A percentile compares a stretch with the other conserved stretches of the same genome.
Conservation (phyloP, 2,797 vertebrate species). For the Cichlasoma orientale region DNA sequence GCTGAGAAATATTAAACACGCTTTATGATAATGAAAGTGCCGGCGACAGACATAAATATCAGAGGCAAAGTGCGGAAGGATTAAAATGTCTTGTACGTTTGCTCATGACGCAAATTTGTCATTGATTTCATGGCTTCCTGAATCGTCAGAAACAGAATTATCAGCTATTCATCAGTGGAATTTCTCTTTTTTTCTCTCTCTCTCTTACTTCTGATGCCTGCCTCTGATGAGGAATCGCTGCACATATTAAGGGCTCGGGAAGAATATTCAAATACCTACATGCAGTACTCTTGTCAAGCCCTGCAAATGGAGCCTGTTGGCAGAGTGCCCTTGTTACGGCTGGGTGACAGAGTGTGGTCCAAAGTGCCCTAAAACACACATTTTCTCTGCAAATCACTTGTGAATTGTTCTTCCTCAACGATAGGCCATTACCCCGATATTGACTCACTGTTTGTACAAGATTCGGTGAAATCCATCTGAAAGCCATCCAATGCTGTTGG, state of each 20-base stretch:
- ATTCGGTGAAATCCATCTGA: slow-evolving; percentile 71
- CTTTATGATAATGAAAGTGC: slow-evolving; percentile 79
- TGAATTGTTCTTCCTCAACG: slow-evolving; percentile 65
- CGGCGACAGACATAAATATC: slow-evolving; percentile 71
- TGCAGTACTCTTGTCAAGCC: slow-evolving; percentile 35
- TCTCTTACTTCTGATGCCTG: not conserved
- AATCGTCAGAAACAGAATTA: slow-evolving; percentile 60
- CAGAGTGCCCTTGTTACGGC: slow-evolving; percentile 52
- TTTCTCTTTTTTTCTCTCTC: slow-evolving; percentile 4
- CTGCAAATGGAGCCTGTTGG: slow-evolving; percentile 59
- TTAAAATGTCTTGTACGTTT: slow-evolving; percentile 75
- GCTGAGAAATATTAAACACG: slow-evolving; percentile 78
- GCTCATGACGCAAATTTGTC: slow-evolving; percentile 69
- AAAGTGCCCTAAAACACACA: slow-evolving; percentile 69
- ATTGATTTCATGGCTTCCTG: slow-evolving; percentile 68
- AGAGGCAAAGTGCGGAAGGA: slow-evolving; percentile 63
- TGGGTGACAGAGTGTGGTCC: slow-evolving; percentile 55
- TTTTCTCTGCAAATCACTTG: slow-evolving; percentile 67
- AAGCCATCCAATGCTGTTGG: slow-evolving; percentile 66
- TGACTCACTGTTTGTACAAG: slow-evolving; percentile 73
- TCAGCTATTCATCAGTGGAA: slow-evolving; percentile 63
- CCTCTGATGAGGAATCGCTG: slow-evolving; percentile 15
- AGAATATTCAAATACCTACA: slow-evolving; percentile 28
- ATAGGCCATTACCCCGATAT: slow-evolving; percentile 72
- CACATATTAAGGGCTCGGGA: slow-evolving; percentile 21